These are phyloP conservation scores for Heliconius hortense DNA, from an alignment of 2,888 invertebrate species.

Conservation along the genomic window DNA sequence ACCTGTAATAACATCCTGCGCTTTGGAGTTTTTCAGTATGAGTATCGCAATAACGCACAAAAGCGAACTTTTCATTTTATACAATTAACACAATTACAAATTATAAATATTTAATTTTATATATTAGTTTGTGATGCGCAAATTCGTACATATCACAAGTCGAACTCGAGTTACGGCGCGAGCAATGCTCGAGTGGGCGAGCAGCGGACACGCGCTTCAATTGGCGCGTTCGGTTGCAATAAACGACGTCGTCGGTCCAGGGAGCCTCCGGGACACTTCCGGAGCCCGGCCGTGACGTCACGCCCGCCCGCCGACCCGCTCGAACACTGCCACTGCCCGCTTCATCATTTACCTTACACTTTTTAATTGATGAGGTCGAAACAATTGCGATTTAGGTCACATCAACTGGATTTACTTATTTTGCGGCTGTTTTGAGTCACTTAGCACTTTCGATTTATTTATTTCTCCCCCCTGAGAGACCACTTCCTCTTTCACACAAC, in stretches of 20 bases:
- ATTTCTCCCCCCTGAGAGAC: slow-evolving; percentile 28
- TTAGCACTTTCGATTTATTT: slow-evolving; percentile 36
- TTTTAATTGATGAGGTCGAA: slow-evolving; percentile 80
- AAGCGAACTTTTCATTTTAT: slow-evolving; percentile 55
- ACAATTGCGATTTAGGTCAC: slow-evolving; percentile 80
- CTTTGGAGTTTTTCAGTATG: slow-evolving; percentile 51
- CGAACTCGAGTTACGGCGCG: slow-evolving; percentile 57
- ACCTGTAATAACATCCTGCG: slow-evolving; percentile 65
- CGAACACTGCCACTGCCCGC: slow-evolving; percentile 47
- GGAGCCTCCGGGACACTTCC: slow-evolving; percentile 67
- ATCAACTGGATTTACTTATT: slow-evolving; percentile 62
- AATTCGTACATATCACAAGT: slow-evolving; percentile 51
- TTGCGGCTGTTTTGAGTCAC: slow-evolving; percentile 37
- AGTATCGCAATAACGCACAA: slow-evolving; percentile 51
- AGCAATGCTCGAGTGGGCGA: slow-evolving; percentile 64
- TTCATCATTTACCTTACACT: slow-evolving; percentile 73
- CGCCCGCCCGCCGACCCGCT: slow-evolving; percentile 46
- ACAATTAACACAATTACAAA: slow-evolving; percentile 22
- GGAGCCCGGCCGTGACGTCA: slow-evolving; percentile 66
- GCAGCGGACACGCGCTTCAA: slow-evolving; percentile 77
- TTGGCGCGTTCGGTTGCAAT: slow-evolving; percentile 74
- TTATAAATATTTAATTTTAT: slow-evolving; percentile 25
- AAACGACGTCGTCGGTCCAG: slow-evolving; percentile 65
- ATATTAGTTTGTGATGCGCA: slow-evolving; percentile 26
- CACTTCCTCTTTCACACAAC: slow-evolving; percentile 19